Percentiles rank a stretch among this genome's conserved stretches.
Conservation (phyloP, 2,113 vertebrate genomes). For the Phrynosoma blainvillii region DNA sequence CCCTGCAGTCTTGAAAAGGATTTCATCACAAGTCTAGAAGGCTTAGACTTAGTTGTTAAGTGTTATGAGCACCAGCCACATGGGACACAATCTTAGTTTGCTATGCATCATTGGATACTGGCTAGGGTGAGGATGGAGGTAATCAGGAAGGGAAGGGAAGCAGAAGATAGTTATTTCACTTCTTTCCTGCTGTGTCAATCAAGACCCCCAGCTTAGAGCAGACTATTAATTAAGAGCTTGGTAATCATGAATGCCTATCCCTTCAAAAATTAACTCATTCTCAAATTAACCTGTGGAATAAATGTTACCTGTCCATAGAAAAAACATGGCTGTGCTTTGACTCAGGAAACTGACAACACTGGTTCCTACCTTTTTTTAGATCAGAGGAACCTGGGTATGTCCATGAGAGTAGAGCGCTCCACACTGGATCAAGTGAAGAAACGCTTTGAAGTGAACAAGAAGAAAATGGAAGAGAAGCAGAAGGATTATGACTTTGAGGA, state of each 20-base stretch:
- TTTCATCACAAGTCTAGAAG: not conserved
- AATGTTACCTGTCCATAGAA: not conserved
- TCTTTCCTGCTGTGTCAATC: conserved; percentile 5
- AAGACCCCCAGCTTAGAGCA: not conserved
- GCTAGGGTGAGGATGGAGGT: not conserved
- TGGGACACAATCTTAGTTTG: not conserved
- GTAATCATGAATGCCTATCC: not conserved
- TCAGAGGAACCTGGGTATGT: conserved; percentile 98
- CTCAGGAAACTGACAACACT: not conserved
- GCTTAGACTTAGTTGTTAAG: not conserved
- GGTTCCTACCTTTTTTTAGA: conserved; percentile 72
- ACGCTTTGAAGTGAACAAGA: conserved; percentile 96
- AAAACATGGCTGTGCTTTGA: not conserved
- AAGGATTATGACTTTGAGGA: conserved; percentile 99
- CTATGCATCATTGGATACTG: not conserved
- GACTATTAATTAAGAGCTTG: conserved; percentile 5
- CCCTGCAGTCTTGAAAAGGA: not conserved
- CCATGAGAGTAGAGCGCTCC: conserved; percentile 96
- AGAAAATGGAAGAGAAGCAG: conserved; percentile 98
- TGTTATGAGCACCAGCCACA: not conserved
- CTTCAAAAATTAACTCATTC: not conserved
- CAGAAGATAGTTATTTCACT: not conserved
- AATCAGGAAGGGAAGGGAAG: not conserved
- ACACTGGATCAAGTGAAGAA: conserved; percentile 98
- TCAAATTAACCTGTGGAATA: not conserved